A percentile compares a stretch with the other conserved stretches of the same genome.
Conservation (phyloP, 2,797 vertebrate genomes). For the Silurus aristotelis region DNA sequence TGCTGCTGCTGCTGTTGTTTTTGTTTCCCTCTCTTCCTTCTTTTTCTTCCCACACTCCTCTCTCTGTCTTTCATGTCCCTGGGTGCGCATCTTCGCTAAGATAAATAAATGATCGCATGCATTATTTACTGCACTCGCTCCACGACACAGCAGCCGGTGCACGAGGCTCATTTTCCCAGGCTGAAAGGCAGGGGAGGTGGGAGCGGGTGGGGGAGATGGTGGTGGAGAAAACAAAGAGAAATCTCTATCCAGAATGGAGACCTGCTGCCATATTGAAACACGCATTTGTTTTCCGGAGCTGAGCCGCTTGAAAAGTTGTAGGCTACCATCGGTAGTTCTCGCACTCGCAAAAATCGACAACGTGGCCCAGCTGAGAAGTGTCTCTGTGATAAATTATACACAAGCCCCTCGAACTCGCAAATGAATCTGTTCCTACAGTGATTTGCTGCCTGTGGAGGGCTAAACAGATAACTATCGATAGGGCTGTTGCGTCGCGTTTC, state of each 20-base stretch:
- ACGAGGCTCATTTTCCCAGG: conserved; percentile 31
- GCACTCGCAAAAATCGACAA: conserved; percentile 18
- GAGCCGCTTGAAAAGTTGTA: conserved; percentile 29
- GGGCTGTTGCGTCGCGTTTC: conserved; percentile 66
- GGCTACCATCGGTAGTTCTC: conserved; percentile 19
- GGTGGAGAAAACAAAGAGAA: conserved; percentile 17
- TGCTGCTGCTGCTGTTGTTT: conserved; percentile 42
- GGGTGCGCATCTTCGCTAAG: conserved; percentile 55
- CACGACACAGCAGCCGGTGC: conserved; percentile 33
- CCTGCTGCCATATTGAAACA: conserved; percentile 41
- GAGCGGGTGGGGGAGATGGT: neutral
- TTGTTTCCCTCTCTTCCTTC: conserved; percentile 44
- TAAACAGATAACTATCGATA: conserved; percentile 60
- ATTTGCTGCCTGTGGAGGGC: conserved; percentile 54
- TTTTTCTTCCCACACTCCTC: conserved; percentile 40
- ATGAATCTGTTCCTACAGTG: conserved; percentile 57
- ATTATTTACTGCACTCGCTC: conserved; percentile 56
- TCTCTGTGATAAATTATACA: conserved; percentile 48
- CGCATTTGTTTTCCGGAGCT: conserved; percentile 41
- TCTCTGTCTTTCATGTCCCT: conserved; percentile 50
- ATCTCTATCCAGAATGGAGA: conserved; percentile 36
- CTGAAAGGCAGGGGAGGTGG: conserved; percentile 14
- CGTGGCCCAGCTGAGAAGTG: conserved; percentile 20
- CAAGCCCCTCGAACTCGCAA: conserved; percentile 54
- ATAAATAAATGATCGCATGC: conserved; percentile 61